Percentiles rank a stretch among this genome's conserved stretches.
Conservation (phyloP, 1,140 invertebrate species). For the Drosophila tropicalis region DNA sequence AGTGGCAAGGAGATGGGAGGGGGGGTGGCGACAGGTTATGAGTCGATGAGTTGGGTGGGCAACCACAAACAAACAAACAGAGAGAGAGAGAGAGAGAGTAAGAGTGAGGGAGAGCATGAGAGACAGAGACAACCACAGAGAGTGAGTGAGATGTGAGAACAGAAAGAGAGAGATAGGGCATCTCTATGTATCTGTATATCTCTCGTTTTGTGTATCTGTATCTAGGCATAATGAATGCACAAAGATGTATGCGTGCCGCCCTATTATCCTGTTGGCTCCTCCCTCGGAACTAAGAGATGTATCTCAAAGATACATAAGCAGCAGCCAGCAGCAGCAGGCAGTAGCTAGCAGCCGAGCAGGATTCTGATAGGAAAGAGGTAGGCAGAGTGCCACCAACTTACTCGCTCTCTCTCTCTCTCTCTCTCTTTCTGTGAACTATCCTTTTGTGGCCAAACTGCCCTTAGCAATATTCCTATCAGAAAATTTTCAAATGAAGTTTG, state of each 20-base stretch:
- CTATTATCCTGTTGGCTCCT: conserved; percentile 82
- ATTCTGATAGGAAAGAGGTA: conserved; percentile 71
- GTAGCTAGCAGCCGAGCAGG: conserved; percentile 34
- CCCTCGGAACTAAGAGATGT: conserved; percentile 57
- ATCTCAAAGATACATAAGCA: conserved; percentile 71
- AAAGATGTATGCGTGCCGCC: conserved; percentile 72
- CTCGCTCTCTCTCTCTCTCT: conserved; percentile 2
- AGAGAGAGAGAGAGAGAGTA: conserved; percentile 39
- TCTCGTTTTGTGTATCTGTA: conserved; percentile 32
- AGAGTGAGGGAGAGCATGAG: conserved; percentile 27
- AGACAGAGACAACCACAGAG: conserved; percentile 19
- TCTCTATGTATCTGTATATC: conserved; percentile 40
- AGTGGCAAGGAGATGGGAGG: not conserved
- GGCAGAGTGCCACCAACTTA: conserved; percentile 18
- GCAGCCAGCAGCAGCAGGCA: conserved; percentile 37
- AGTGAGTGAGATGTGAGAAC: conserved; percentile 33
- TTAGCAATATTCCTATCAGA: conserved; percentile 57
- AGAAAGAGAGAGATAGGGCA: conserved; percentile 41
- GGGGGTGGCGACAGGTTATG: not conserved
- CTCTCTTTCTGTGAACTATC: conserved; percentile 30
- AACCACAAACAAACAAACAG: conserved; percentile 53
- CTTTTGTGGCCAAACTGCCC: conserved; percentile 64
- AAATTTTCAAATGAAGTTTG: conserved; percentile 35
- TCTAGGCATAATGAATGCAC: conserved; percentile 75
- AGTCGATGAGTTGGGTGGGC: conserved; percentile 8